Evolutionary conservation across 2,113 vertebrate genomes (phyloP).

Genomic region (Piliocolobus tephrosceles): DNA sequence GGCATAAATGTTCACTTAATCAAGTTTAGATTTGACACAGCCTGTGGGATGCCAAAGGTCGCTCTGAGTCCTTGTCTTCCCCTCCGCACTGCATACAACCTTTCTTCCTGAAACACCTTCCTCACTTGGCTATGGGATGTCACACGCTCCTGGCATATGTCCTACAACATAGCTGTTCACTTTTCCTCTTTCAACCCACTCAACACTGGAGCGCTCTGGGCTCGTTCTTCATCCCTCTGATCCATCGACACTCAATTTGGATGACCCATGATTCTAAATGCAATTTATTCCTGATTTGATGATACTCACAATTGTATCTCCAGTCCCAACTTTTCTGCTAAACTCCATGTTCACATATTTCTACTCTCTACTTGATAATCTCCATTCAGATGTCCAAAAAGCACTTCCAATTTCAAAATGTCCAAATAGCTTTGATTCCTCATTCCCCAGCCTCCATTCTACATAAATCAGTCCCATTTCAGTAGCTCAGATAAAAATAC

Average conservation of each 20-base stretch:
- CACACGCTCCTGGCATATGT: accelerated
- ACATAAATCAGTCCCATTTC: neutral
- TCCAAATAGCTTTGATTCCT: neutral
- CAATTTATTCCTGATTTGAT: neutral
- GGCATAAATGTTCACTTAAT: neutral
- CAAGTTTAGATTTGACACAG: neutral
- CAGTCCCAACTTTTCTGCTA: neutral
- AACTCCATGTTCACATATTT: neutral
- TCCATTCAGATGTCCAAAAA: neutral
- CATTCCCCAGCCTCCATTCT: neutral
- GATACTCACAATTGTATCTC: too few relatives aligned
- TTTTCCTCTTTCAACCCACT: neutral
- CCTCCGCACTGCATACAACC: neutral
- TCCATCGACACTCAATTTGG: too few relatives aligned
- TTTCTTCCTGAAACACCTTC: neutral
- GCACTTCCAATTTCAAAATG: neutral
- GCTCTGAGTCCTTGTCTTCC: neutral
- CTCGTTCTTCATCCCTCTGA: too few relatives aligned
- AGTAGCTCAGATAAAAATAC: neutral
- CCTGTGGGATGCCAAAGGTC: accelerated
- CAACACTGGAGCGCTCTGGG: too few relatives aligned
- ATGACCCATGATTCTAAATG: neutral
- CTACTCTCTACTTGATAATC: neutral
- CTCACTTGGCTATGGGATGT: neutral
- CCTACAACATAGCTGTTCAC: neutral